Conservation (phyloP, 35 echinoderm and acorn worm genomes). For the Acanthaster planci region DNA sequence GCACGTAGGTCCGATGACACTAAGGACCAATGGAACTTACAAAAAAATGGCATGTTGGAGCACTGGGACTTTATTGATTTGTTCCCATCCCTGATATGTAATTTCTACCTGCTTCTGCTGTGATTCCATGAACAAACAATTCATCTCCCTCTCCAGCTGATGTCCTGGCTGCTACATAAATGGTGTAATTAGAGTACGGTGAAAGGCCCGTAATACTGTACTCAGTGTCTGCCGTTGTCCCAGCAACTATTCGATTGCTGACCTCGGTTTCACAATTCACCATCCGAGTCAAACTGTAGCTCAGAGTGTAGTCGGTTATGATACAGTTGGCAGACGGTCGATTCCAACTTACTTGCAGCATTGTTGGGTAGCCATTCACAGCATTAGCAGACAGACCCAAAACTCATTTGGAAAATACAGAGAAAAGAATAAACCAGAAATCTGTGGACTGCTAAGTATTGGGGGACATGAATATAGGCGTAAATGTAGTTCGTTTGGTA, state of each 20-base stretch:
- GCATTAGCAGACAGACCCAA: background rate
- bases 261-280: background rate
- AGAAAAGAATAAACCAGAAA: too few relatives aligned
- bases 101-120: conserved; percentile 17
- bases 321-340: background rate
- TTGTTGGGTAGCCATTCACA: background rate
- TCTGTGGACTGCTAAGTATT: too few relatives aligned
- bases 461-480: too few relatives aligned
- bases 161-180: background rate
- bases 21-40: too few relatives aligned
- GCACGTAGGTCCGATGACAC: too few relatives aligned
- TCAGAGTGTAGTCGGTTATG: background rate
- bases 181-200: background rate
- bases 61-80: too few relatives aligned
- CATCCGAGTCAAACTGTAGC: background rate
- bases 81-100: too few relatives aligned
- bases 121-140: background rate
- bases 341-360: background rate
- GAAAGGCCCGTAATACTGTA: background rate
- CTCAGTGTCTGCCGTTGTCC: background rate
- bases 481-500: too few relatives aligned
- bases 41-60: too few relatives aligned
- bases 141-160: background rate
- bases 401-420: background rate
- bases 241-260: background rate